Evolutionary conservation across 1,140 invertebrate species (phyloP).

Genomic region (Pseudomyrmex dendroicus): DNA sequence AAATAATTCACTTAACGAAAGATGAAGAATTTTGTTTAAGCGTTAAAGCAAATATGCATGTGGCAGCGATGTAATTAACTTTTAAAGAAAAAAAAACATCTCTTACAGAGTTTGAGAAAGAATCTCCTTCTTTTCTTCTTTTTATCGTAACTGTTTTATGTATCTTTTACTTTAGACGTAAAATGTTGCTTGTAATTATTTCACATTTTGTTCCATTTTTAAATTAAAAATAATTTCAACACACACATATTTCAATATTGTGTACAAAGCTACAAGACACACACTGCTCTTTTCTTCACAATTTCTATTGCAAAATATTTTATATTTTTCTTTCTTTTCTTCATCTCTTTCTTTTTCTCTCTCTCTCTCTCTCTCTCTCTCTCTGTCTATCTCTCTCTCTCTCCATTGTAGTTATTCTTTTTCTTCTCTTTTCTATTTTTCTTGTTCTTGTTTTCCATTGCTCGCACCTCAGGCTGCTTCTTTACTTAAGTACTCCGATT

Average conservation of each 20-base stretch:
- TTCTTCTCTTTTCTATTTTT: not conserved
- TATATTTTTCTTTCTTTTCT: not conserved
- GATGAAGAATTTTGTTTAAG: not conserved
- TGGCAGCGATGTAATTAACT: not conserved
- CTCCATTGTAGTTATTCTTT: not conserved
- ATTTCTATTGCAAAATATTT: not conserved
- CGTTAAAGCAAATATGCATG: constrained; percentile 8
- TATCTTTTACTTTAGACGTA: not conserved
- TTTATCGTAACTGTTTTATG: not conserved
- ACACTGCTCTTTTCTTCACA: not conserved
- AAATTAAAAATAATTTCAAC: not conserved
- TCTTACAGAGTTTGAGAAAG: not conserved
- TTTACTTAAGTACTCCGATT: not conserved
- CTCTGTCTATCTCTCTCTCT: not conserved
- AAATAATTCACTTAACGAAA: constrained; percentile 7
- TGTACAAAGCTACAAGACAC: too few relatives aligned
- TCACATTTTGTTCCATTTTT: not conserved
- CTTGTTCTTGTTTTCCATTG: not conserved
- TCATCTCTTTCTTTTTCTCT: too few relatives aligned
- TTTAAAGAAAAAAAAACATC: not conserved
- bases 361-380: not conserved
- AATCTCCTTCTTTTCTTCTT: not conserved
- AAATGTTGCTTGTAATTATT: constrained; percentile 30
- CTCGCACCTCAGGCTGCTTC: not conserved
- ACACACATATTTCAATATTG: too few relatives aligned